Evolutionary conservation across 2,888 invertebrate genomes (phyloP).

Genomic region (Nephrotoma guestfalica): DNA sequence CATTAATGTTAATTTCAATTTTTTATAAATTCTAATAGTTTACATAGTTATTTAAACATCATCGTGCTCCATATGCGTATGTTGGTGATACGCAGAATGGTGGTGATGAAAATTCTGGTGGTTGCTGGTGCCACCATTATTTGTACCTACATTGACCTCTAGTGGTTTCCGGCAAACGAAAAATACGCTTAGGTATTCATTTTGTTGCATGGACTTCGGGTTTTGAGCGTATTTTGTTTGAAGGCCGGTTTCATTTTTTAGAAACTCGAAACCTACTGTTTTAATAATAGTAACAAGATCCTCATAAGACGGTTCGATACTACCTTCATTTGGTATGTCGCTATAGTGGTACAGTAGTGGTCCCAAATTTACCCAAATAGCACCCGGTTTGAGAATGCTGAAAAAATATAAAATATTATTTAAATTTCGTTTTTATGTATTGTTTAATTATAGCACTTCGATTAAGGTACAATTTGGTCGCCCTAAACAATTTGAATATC

Average conservation of each 20-base stretch:
- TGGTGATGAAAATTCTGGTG: not conserved
- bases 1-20: not conserved
- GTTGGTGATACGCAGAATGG: not conserved
- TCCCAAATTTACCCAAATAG: constrained; percentile 79
- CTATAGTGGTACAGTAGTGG: constrained; percentile 87
- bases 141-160: not conserved
- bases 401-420: constrained; percentile 6
- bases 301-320: constrained; percentile 88
- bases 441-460: not conserved
- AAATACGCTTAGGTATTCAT: constrained; percentile 83
- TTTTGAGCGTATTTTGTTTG: constrained; percentile 88
- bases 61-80: not conserved
- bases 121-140: not conserved
- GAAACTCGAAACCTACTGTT: constrained; percentile 67
- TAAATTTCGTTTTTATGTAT: not conserved
- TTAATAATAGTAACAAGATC: constrained; percentile 62
- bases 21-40: not conserved
- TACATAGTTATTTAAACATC: not conserved
- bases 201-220: constrained; percentile 80
- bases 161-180: constrained; percentile 76
- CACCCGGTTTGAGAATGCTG: constrained; percentile 73
- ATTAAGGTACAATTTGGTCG: too few species aligned
- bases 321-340: constrained; percentile 72
- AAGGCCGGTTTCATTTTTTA: constrained; percentile 63
- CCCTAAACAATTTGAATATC: too few species aligned